phyloP scores from a whole-genome alignment of 2,888 invertebrate genomes.

The Tineola bisselliella region DNA sequence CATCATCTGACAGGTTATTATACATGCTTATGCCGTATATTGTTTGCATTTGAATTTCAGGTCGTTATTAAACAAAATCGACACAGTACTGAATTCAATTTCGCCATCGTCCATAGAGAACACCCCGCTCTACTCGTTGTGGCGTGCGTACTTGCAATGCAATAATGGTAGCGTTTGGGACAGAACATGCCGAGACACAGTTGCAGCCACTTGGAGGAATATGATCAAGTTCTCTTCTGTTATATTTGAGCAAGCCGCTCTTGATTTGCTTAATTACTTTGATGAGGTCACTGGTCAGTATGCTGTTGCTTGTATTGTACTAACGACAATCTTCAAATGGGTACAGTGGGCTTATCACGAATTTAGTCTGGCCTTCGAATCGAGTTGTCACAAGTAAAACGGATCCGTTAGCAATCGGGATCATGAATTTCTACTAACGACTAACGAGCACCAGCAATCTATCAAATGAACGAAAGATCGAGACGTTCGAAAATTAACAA shows the following conservation, averaged over 20 bases:
- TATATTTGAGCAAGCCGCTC: slow-evolving; percentile 32
- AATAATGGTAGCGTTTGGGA: slow-evolving; percentile 19
- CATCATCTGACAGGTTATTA: too few relatives aligned
- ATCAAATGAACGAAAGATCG: too few relatives aligned
- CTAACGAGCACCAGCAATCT: too few relatives aligned
- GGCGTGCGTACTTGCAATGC: slow-evolving; percentile 38
- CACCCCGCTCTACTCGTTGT: slow-evolving; percentile 31
- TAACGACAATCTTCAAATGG: too few relatives aligned
- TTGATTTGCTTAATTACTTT: slow-evolving; percentile 44
- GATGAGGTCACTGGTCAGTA: slow-evolving; percentile 45
- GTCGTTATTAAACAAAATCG: slow-evolving; percentile 41
- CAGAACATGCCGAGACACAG: slow-evolving; percentile 28
- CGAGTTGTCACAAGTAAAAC: too few relatives aligned
- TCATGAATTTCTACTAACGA: too few relatives aligned
- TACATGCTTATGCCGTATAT: not conserved
- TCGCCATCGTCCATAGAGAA: slow-evolving; percentile 23
- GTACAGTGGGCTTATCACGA: too few relatives aligned
- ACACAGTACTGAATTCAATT: slow-evolving; percentile 38
- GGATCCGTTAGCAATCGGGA: too few relatives aligned
- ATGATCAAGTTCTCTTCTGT: slow-evolving; percentile 39
- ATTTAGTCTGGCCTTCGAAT: too few relatives aligned
- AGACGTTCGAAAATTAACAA: too few relatives aligned
- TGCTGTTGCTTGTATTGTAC: too few relatives aligned
- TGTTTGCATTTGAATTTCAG: slow-evolving; percentile 28
- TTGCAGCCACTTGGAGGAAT: slow-evolving; percentile 35